Conservation (phyloP, 2,797 vertebrate genomes). For the Nannoperca australis region DNA sequence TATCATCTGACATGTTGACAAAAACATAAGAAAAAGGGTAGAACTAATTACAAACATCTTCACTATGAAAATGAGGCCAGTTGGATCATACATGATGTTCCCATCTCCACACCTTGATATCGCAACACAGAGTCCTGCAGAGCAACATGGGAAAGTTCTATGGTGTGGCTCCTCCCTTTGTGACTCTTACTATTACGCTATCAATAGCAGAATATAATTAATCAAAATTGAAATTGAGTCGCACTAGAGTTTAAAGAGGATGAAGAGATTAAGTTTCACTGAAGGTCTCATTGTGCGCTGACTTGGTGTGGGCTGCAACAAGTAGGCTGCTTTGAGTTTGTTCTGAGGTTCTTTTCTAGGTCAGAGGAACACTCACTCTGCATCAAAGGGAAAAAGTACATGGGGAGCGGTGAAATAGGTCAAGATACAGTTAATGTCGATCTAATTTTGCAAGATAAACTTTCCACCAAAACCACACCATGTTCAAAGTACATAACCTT, state of each 20-base stretch:
- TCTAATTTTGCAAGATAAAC: conserved; percentile 20
- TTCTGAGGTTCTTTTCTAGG: conserved; percentile 74
- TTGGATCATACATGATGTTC: background rate
- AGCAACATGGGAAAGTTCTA: conserved; percentile 14
- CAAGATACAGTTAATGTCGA: conserved; percentile 28
- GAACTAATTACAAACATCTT: background rate
- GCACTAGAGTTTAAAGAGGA: background rate
- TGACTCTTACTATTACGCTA: background rate
- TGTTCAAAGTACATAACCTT: background rate
- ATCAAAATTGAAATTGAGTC: background rate
- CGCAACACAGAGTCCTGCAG: background rate
- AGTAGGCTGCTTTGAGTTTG: conserved; percentile 48
- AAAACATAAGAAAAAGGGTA: background rate
- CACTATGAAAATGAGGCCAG: background rate
- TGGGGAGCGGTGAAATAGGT: conserved; percentile 68
- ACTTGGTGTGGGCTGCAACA: conserved; percentile 21
- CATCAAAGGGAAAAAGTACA: conserved; percentile 35
- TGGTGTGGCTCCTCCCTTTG: background rate
- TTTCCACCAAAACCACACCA: conserved; percentile 64
- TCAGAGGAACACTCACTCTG: conserved; percentile 69
- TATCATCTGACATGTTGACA: background rate
- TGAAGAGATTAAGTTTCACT: background rate
- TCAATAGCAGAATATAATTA: background rate
- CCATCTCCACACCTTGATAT: background rate
- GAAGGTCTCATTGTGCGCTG: background rate